Evolutionary conservation across 2,113 vertebrate genomes (phyloP).

Genomic region (Halcyon senegalensis): DNA sequence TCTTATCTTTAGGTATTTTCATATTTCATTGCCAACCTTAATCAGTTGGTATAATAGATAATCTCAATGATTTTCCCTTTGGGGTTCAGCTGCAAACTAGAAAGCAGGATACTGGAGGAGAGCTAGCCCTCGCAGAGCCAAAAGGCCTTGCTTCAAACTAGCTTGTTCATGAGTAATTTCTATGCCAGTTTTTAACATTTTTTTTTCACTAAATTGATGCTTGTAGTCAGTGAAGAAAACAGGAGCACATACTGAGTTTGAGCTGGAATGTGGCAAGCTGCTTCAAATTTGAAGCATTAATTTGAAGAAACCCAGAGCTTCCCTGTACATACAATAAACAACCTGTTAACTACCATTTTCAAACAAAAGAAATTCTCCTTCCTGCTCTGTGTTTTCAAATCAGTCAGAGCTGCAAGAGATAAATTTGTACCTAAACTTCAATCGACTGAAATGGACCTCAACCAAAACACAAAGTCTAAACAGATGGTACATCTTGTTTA

Average conservation of each 20-base stretch:
- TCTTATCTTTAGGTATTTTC: neutral
- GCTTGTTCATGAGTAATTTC: neutral
- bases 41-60: neutral
- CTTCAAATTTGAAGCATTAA: neutral
- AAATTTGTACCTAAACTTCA: neutral
- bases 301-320: constrained; percentile 38
- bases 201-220: neutral
- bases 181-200: neutral
- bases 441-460: neutral
- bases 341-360: neutral
- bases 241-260: neutral
- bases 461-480: neutral
- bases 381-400: constrained; percentile 41
- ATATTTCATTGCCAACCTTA: neutral
- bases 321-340: neutral
- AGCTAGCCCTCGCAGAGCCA: neutral
- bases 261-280: neutral
- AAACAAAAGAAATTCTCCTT: constrained; percentile 19
- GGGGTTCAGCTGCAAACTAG: neutral
- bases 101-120: neutral
- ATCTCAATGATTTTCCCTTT: neutral
- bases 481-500: neutral
- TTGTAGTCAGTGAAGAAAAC: neutral
- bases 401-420: neutral
- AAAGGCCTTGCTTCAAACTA: neutral